Base-by-base conservation (phyloP, 1,140 invertebrate species). In the Paramacrobiotus metropolitanus region DNA sequence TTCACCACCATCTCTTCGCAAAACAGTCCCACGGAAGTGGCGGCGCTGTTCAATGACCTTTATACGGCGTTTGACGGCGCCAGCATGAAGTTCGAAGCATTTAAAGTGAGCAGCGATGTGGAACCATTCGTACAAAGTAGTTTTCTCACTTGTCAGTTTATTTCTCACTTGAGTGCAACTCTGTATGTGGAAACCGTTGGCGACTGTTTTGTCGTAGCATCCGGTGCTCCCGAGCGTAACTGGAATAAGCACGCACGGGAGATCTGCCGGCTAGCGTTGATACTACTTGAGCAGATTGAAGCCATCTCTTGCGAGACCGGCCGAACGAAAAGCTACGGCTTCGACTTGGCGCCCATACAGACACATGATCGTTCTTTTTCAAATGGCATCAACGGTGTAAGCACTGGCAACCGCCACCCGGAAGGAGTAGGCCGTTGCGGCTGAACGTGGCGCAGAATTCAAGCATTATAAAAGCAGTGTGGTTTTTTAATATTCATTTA, bases 41-140 rank as follows among this genome's bases (percentile, higher is more conserved):
- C 24, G 15, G 48, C 9, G 9, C 24, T 75, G n/a, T 63, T 74
- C 2, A 74, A 74, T 62, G 67, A 69, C 9, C 63, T 75, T 2
- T 75, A 75, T 60, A 69, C 73, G 15, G 63, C 63, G 20, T 71
- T 75, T 62, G 72, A 74, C 62, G 65, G 55, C 30, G 69, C 70
- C 48, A 73, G 75, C 31, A 67, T 64, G 34, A 62, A 68, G 59
- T 67, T 69, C 61, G 71, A 74, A 63, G 72, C 69, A 3, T 72
- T 72, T 61, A 73, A 74, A 65, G 70, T 40, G n/a, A 55, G 9
- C 4, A 18, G 4, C 48, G 4, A 4, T 24, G 24, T 4, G 9
- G 9, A n/a, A n/a, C n/a, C n/a, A n/a, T n/a, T n/a, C n/a, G n/a
- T n/a, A n/a, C n/a, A n/a, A n/a, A n/a, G n/a, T n/a, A n/a, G n/a